Conservation (phyloP, 2,888 invertebrate species). For the Archips crataeganus region DNA sequence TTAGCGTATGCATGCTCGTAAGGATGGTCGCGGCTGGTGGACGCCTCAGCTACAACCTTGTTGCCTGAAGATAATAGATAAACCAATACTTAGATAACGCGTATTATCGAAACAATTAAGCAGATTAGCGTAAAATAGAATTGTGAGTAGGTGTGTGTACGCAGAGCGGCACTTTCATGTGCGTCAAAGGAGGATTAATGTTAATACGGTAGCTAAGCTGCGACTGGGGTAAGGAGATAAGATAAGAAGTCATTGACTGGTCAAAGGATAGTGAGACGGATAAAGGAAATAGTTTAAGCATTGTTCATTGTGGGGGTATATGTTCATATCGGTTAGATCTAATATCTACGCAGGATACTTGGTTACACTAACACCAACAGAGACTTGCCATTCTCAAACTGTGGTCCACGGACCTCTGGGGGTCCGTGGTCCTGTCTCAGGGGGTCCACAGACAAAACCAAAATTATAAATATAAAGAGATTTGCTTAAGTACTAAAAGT, state of each 20-base stretch:
- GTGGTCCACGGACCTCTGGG: no score
- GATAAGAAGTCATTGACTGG: constrained; percentile 14
- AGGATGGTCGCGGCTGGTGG: constrained; percentile 84
- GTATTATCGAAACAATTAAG: constrained; percentile 28
- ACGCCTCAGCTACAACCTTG: constrained; percentile 65
- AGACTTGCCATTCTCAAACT: no score
- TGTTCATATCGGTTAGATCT: no score
- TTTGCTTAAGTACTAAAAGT: no score
- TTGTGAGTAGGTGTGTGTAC: constrained; percentile 6
- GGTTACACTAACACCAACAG: no score
- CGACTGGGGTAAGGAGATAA: not conserved
- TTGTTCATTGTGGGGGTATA: not conserved
- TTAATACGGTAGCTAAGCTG: constrained; percentile 16
- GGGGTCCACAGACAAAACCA: no score
- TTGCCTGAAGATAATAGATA: constrained; percentile 59
- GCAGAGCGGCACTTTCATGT: constrained; percentile 28
- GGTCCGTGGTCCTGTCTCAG: no score
- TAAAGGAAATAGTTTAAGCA: not conserved
- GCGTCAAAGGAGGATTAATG: constrained; percentile 9
- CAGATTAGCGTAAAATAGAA: constrained; percentile 27
- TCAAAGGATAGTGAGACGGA: not conserved
- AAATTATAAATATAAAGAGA: no score
- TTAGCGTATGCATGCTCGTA: constrained; percentile 93
- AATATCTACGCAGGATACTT: no score
- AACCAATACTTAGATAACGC: constrained; percentile 44